Evolutionary conservation across 2,888 invertebrate genomes (phyloP), one percentile per base, ranked within the genome.

Genomic region (Eudasyphora cyanicolor): DNA sequence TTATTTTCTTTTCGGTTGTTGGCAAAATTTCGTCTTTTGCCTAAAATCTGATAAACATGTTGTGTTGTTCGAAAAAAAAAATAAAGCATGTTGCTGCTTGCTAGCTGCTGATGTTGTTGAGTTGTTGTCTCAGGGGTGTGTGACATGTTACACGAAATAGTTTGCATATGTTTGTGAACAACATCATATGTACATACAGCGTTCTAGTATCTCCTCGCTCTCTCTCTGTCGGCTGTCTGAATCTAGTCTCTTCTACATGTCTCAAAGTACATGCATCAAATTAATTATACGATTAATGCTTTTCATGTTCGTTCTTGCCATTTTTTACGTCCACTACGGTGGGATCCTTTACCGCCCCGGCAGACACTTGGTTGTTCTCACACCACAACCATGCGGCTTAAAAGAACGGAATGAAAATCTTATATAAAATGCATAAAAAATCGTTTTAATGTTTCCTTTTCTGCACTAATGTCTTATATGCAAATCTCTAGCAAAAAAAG

Each of bases 211-310:
- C 4, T 42, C 90, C 90, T 12, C 38, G 38, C 12, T 24, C 24
- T 42, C 21, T 67, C 49, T 49, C 49, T n/a, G 19, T 17, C 19
- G 27, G 27, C 1, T 24, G n/a, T 57, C 57, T n/a, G 27, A 57
- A 14, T 27, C 27, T 10, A 57, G 12, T 57, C 27, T 57, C 60
- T 42, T 57, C 54, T 60, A 54, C 5, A n/a, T 60, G 29, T 42
- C 60, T 60, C 24, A 35, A 38, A 35, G 6, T 73, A 89, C 91
- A 92, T 91, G 91, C 90, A 90, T 92, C 91, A 92, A 92, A 92
- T 92, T 92, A 92, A 92, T 92, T 92, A 92, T 89, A 91, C 92
- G 91, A 92, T 92, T 92, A 92, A 91, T 91, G 91, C 89, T 88
- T 88, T 88, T 89, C 81, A 80, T 83, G 85, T 84, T 78, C n/a